These are phyloP conservation scores for Scaptomyza graminum DNA, from an alignment of 1,140 invertebrate genomes.

Conservation along the genomic window DNA sequence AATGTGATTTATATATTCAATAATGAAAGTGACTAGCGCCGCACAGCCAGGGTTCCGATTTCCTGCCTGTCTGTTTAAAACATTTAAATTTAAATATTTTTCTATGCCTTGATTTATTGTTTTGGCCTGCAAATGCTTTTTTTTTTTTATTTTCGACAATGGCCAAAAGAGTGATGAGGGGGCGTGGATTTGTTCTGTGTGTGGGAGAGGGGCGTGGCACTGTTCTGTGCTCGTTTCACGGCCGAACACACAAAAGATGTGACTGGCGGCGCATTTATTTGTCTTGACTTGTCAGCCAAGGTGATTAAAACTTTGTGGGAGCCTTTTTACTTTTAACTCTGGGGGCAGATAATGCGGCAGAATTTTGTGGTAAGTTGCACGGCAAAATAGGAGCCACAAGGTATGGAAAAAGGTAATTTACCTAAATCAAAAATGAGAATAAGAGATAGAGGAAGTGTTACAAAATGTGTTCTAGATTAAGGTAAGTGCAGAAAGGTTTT, in stretches of 20 bases:
- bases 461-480: neutral
- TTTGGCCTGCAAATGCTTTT: constrained; percentile 33
- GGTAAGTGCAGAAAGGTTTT: neutral
- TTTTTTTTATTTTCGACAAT: neutral
- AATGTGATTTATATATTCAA: constrained; percentile 82
- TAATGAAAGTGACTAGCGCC: constrained; percentile 76
- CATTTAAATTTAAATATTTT: constrained; percentile 83
- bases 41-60: constrained; percentile 37
- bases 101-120: constrained; percentile 79
- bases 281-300: constrained; percentile 72
- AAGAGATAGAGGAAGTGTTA: neutral
- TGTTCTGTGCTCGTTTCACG: constrained; percentile 53
- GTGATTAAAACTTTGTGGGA: constrained; percentile 71
- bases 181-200: neutral
- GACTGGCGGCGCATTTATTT: constrained; percentile 64
- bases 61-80: constrained; percentile 53
- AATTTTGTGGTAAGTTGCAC: constrained; percentile 8
- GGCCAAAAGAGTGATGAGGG: neutral
- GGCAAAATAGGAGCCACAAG: constrained; percentile 16
- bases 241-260: constrained; percentile 59
- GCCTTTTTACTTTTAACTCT: neutral
- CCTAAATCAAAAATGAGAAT: constrained; percentile 27
- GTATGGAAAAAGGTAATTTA: neutral
- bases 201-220: constrained; percentile 8
- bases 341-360: constrained; percentile 16